A percentile compares a stretch with the other conserved stretches of the same genome.
These are phyloP conservation scores for Anisognathus igniventris DNA, from an alignment of 2,797 vertebrate species.

Conservation along the genomic window DNA sequence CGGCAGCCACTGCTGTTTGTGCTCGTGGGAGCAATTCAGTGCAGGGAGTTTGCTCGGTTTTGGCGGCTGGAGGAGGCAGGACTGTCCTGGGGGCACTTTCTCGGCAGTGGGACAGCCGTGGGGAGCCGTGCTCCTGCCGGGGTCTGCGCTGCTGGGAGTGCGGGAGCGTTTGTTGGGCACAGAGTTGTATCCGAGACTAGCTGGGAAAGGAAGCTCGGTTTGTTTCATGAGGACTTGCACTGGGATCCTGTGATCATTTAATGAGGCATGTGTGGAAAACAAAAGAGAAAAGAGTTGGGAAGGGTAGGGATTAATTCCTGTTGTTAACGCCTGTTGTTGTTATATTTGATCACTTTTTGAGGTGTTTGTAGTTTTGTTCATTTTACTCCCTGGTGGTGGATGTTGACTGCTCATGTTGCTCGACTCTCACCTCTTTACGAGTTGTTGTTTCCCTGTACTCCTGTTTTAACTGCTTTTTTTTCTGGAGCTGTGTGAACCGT, in stretches of 20 bases:
- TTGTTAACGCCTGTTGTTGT: not conserved
- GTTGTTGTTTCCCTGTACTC: not conserved
- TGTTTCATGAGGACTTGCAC: not conserved
- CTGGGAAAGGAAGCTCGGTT: not conserved
- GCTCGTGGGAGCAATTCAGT: not conserved
- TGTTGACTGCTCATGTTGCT: not conserved
- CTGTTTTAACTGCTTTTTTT: not conserved
- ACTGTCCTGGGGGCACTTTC: not conserved
- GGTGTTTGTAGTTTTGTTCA: not conserved
- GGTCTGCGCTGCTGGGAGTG: not conserved
- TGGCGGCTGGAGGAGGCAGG: not conserved
- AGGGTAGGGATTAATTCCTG: not conserved
- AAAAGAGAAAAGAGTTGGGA: not conserved
- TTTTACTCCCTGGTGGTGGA: not conserved
- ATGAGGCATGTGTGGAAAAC: not conserved
- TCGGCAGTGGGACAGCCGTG: too few species aligned
- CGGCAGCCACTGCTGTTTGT: not conserved
- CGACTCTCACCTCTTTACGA: not conserved
- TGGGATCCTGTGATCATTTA: not conserved
- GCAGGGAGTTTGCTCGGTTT: not conserved
- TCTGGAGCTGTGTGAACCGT: not conserved
- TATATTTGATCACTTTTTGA: not conserved
- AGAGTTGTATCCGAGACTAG: not conserved
- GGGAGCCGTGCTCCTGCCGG: not conserved
- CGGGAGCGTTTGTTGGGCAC: not conserved